Evolutionary conservation across 2,888 invertebrate species (phyloP), one percentile per base, ranked within the genome.

Genomic region (Antitype chi): DNA sequence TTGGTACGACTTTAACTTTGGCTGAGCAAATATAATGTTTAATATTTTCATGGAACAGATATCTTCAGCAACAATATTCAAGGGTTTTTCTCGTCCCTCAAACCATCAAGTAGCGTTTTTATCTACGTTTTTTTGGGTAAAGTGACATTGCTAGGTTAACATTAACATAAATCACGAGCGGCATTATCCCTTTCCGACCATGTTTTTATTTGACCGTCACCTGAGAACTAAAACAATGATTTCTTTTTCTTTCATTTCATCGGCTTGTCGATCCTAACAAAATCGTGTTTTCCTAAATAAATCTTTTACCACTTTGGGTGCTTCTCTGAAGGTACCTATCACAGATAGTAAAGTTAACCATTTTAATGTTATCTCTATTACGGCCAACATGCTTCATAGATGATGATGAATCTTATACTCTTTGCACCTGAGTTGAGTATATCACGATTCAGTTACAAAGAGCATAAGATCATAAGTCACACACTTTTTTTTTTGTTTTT

Each of bases 131-230:
- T 72, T 70, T 38, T 71, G 62, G 52, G 11, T 66, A 80, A 84
- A 69, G 32, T n/a, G 71, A 70, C 70, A 76, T 59, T 64, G 82
- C 66, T 85, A 70, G 78, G 85, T 85, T 73, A 76, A 80, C 73
- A 80, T 84, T 76, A 70, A 67, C 84, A 83, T 85, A 85, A 77
- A 79, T 85, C 84, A 76, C 66, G 63, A 57, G 52, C 8, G 74
- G 85, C 66, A 78, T 76, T 85, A 81, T 77, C 85, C 85, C 73
- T 77, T 76, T 25, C n/a, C 66, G 55, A 25, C 60, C 60, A 79
- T 80, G 82, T 82, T 84, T 82, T 70, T 76, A 80, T 71, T 77
- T 84, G 74, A 71, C 77, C 81, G 63, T 43, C 81, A 84, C 81
- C 71, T 75, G 76, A 69, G 73, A 66, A 70, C 63, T 70, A 76